A percentile compares a stretch with the other conserved stretches of the same genome.
Conservation (phyloP, 2,113 vertebrate species). For the Ctenodactylus gundi region DNA sequence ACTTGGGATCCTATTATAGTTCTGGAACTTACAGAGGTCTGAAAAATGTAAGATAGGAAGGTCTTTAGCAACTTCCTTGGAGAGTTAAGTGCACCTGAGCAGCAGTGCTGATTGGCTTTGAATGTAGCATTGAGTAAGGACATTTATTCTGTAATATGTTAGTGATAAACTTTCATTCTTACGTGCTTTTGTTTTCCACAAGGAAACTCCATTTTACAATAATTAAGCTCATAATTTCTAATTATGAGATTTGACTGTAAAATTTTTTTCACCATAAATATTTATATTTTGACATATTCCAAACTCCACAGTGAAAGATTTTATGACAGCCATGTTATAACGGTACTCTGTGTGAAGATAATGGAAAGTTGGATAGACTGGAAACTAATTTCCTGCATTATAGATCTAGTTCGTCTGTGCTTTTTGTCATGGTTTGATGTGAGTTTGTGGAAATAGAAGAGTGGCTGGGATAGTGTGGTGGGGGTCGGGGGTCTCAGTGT, state of each 20-base stretch:
- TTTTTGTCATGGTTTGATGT: background rate
- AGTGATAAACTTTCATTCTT: background rate
- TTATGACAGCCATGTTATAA: background rate
- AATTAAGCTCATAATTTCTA: background rate
- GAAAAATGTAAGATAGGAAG: background rate
- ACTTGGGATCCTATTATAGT: background rate
- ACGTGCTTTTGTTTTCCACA: background rate
- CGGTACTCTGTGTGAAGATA: constrained; percentile 13
- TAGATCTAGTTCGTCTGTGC: background rate
- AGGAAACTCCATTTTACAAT: background rate
- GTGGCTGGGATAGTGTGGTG: background rate
- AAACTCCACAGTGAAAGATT: constrained; percentile 33
- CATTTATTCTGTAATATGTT: background rate
- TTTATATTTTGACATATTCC: constrained; percentile 50
- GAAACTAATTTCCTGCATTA: background rate
- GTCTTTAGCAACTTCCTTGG: background rate
- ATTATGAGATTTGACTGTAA: constrained; percentile 38
- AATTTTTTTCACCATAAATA: constrained; percentile 57
- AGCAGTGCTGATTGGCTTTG: background rate
- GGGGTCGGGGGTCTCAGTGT: too few species aligned
- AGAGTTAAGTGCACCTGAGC: background rate
- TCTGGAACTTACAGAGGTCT: background rate
- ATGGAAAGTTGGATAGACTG: background rate
- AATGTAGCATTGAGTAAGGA: background rate
- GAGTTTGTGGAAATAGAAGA: background rate